Conservation (phyloP, 2,797 vertebrate species). For the Borostomias antarcticus region DNA sequence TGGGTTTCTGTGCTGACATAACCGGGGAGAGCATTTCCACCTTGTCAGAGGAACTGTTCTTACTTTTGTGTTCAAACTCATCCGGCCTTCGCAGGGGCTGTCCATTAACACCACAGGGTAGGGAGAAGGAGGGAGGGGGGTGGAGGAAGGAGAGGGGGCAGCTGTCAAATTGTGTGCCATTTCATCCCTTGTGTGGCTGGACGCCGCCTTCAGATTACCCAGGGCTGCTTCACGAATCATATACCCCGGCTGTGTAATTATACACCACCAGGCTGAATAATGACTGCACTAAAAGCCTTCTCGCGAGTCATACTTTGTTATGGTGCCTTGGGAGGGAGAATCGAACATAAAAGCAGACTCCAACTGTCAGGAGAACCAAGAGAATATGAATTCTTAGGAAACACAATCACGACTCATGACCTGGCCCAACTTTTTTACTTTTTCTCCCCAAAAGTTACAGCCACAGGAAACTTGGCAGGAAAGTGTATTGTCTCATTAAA, state of each 20-base stretch:
- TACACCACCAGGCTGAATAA: constrained; percentile 13
- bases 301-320: neutral
- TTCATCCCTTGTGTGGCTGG: neutral
- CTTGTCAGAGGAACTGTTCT: constrained; percentile 14
- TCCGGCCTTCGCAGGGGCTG: neutral
- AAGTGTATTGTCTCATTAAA: too few species aligned
- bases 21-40: constrained; percentile 1
- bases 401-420: too few species aligned
- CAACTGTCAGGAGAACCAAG: neutral
- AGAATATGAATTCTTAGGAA: too few species aligned
- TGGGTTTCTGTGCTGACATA: constrained; percentile 6
- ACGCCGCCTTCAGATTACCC: constrained; percentile 2
- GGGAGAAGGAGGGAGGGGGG: neutral
- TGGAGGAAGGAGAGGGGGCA: neutral
- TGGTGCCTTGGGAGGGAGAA: neutral
- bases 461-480: too few species aligned
- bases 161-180: neutral
- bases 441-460: too few species aligned
- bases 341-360: neutral
- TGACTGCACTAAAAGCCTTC: neutral
- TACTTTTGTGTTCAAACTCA: constrained; percentile 12
- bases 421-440: too few species aligned
- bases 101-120: constrained; percentile 7
- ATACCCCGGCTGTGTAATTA: neutral
- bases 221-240: neutral